Evolutionary conservation across 2,113 vertebrate genomes (phyloP), one percentile per base, ranked within the genome.

Genomic region (Sylvietta virens): DNA sequence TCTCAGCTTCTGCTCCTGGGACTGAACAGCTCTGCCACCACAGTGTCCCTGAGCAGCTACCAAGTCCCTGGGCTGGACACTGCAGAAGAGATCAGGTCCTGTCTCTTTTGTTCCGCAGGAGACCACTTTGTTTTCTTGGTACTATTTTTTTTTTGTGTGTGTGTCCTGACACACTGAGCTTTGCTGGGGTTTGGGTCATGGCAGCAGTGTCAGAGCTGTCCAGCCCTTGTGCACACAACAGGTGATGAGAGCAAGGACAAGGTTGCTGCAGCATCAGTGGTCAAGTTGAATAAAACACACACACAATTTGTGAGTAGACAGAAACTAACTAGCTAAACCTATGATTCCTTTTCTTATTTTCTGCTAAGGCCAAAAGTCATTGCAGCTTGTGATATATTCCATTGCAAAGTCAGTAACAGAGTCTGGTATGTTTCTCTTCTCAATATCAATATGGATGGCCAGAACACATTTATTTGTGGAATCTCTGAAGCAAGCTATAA

Each of bases 31-130:
- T 50, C 13, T 67, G 39, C 31, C 10, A 51, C 6, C 0, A 1
- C 18, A 40, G 5, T 45, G 6, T 21, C 4, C 10, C 19, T 7
- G 2, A 10, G 22, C 0, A 3, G 18, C 14, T 57, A 10, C 18
- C 1, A 1, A 74, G 22, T 3, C 13, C 4, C 21, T 3, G 33
- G 23, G 16, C 22, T 12, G 3, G 31, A 45, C 8, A 2, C 13
- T 61, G 31, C 35, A 71, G 48, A 76, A 71, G 7, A 65, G 12
- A 33, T 6, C 3, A 33, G 3, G 5, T 51, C 24, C 35, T 51
- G 7, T 9, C 8, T 45, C 28, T 65, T 83, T 26, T 61, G 11
- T 28, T 70, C 31, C 50, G 11, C 6, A 70, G 10, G 3, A 65
- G 12, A 22, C 5, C 4, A 0, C 1, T 74, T 86, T 54, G 11